Conservation (phyloP, 2,113 vertebrate species). For the Passer montanus region DNA sequence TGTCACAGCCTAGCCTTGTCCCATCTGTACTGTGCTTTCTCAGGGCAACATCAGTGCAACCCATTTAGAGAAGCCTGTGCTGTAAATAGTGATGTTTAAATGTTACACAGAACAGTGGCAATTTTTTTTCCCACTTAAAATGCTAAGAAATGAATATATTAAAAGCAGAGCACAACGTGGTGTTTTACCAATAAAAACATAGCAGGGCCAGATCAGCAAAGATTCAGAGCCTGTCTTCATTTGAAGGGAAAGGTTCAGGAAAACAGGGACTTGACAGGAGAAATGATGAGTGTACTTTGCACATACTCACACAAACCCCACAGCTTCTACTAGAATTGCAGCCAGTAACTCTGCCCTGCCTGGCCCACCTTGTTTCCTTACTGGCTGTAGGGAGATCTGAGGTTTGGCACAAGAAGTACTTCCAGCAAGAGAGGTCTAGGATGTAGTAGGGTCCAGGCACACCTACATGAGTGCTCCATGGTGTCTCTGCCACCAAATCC, state of each 20-base stretch:
- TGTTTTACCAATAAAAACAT: neutral
- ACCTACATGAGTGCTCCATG: neutral
- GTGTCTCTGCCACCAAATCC: neutral
- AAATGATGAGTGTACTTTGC: neutral
- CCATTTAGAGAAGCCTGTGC: constrained; percentile 14
- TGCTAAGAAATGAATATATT: neutral
- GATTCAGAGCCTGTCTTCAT: neutral
- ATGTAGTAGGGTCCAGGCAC: neutral
- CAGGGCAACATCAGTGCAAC: constrained; percentile 37
- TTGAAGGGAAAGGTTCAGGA: neutral
- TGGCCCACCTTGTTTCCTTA: neutral
- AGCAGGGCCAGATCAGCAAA: neutral
- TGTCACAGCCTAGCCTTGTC: constrained; percentile 52
- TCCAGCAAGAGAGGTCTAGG: neutral
- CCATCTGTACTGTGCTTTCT: constrained; percentile 58
- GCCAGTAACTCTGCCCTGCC: neutral
- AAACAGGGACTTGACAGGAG: neutral
- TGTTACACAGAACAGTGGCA: neutral
- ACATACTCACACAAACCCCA: neutral
- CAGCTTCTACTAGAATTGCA: neutral
- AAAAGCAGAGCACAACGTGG: neutral
- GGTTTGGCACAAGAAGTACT: neutral
- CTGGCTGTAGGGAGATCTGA: neutral
- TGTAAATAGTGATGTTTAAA: constrained; percentile 48
- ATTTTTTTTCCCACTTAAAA: neutral